Evolutionary conservation across 2,888 invertebrate species (phyloP).

Genomic region (Cephus nigrinus): DNA sequence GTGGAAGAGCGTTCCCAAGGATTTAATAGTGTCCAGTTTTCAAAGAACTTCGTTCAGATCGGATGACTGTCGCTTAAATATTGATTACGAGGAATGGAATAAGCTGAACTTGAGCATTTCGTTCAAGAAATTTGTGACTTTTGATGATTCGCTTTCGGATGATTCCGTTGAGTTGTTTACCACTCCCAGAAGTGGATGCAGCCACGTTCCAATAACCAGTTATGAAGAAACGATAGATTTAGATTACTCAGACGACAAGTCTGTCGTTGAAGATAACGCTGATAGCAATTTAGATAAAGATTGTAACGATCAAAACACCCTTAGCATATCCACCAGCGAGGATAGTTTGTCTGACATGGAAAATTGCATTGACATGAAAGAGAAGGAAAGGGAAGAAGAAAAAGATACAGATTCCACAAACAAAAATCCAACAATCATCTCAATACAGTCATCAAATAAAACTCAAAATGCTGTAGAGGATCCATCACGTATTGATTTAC

Average conservation of each 20-base stretch:
- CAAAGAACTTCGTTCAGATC: constrained; percentile 50
- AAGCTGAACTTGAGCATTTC: constrained; percentile 33
- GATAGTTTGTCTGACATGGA: background rate
- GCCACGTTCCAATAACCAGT: background rate
- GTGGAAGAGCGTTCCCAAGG: constrained; percentile 45
- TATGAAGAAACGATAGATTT: background rate
- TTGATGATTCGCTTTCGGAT: constrained; percentile 47
- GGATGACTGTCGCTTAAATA: constrained; percentile 42
- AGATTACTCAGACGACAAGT: background rate
- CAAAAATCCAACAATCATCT: too few species aligned
- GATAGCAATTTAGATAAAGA: background rate
- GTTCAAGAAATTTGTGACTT: constrained; percentile 50
- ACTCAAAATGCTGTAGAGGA: too few species aligned
- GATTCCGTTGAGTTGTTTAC: background rate
- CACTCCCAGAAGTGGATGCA: background rate
- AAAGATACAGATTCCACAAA: too few species aligned
- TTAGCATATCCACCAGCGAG: background rate
- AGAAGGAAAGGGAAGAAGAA: background rate
- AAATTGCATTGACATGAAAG: background rate
- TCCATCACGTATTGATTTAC: too few species aligned
- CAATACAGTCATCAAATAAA: too few species aligned
- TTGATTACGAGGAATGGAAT: constrained; percentile 43
- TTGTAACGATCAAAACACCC: background rate
- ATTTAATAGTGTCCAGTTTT: constrained; percentile 48
- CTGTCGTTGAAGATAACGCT: background rate